phyloP scores from a whole-genome alignment of 2,797 vertebrate species.

The Lepilemur ruficaudatus region DNA sequence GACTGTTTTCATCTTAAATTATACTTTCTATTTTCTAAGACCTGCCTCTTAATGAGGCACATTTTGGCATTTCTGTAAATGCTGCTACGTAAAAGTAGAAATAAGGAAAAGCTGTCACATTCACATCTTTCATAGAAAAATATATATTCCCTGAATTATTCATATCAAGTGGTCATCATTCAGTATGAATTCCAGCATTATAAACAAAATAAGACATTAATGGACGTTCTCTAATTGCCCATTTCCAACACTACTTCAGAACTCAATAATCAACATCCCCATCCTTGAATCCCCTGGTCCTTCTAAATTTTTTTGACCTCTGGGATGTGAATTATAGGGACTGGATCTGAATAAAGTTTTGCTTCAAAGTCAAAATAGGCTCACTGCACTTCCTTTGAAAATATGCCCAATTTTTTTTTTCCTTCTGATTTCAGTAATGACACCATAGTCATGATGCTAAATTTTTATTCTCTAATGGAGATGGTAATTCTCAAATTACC shows the following conservation, averaged over 20 bases:
- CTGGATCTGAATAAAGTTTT: slow-evolving; percentile 65
- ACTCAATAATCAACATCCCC: slow-evolving; percentile 62
- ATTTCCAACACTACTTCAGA: slow-evolving; percentile 60
- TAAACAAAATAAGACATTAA: slow-evolving; percentile 63
- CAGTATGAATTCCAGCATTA: slow-evolving; percentile 74
- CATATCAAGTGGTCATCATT: slow-evolving; percentile 85
- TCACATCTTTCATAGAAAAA: slow-evolving; percentile 87
- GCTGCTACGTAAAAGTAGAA: slow-evolving; percentile 86
- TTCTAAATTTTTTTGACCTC: slow-evolving; percentile 77
- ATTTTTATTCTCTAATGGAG: slow-evolving; percentile 64
- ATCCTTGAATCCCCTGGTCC: slow-evolving; percentile 72
- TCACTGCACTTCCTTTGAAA: not conserved
- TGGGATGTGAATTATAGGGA: slow-evolving; percentile 69
- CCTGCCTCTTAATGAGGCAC: slow-evolving; percentile 84
- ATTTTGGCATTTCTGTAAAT: slow-evolving; percentile 86
- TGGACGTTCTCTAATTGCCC: slow-evolving; percentile 71
- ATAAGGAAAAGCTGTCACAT: slow-evolving; percentile 84
- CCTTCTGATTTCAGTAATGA: slow-evolving; percentile 57
- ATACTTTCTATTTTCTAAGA: slow-evolving; percentile 78
- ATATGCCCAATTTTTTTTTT: slow-evolving; percentile 62
- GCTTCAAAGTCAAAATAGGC: slow-evolving; percentile 58
- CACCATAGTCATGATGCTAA: slow-evolving; percentile 24
- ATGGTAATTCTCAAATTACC: slow-evolving; percentile 42
- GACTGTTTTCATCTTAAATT: slow-evolving; percentile 71
- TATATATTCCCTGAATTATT: slow-evolving; percentile 88